These are phyloP conservation scores for Trichoplusia ni DNA, from an alignment of 1,140 invertebrate genomes.

Conservation along the genomic window DNA sequence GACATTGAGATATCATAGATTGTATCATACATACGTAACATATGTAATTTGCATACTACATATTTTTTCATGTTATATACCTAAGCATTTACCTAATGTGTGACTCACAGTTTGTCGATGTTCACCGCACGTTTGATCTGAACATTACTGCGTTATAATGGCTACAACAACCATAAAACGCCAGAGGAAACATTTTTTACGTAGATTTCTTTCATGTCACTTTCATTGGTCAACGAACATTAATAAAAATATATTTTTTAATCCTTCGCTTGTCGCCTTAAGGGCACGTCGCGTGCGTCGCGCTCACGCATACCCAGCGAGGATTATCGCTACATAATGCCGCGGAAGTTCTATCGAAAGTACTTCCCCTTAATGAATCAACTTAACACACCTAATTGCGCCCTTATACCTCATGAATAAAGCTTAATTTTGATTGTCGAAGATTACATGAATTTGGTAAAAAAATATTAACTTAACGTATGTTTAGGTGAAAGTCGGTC, in stretches of 20 bases:
- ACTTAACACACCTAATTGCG: conserved; percentile 46
- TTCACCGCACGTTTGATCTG: background rate
- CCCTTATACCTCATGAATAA: conserved; percentile 47
- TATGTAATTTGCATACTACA: too few species aligned
- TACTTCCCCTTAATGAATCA: conserved; percentile 55
- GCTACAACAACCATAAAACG: background rate
- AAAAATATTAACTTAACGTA: conserved; percentile 5
- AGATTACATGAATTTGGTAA: conserved; percentile 25
- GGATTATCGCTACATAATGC: conserved; percentile 63
- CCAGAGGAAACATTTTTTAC: background rate
- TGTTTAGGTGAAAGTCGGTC: conserved; percentile 35
- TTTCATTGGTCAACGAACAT: conserved; percentile 29
- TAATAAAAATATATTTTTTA: conserved; percentile 48
- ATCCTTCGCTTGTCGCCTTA: conserved; percentile 51
- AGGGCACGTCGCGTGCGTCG: conserved; percentile 44
- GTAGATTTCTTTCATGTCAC: conserved; percentile 8
- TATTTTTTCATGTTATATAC: too few species aligned
- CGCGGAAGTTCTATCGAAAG: conserved; percentile 49
- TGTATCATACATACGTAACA: too few species aligned
- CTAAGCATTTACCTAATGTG: too few species aligned
- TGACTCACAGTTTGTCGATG: background rate
- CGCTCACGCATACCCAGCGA: conserved; percentile 57
- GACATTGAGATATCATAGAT: too few species aligned
- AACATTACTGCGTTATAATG: background rate
- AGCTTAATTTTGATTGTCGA: conserved; percentile 45